Percentiles rank a stretch among this genome's conserved stretches.
Evolutionary conservation across 2,888 invertebrate genomes (phyloP).

Genomic region (Flexamia atlantica): DNA sequence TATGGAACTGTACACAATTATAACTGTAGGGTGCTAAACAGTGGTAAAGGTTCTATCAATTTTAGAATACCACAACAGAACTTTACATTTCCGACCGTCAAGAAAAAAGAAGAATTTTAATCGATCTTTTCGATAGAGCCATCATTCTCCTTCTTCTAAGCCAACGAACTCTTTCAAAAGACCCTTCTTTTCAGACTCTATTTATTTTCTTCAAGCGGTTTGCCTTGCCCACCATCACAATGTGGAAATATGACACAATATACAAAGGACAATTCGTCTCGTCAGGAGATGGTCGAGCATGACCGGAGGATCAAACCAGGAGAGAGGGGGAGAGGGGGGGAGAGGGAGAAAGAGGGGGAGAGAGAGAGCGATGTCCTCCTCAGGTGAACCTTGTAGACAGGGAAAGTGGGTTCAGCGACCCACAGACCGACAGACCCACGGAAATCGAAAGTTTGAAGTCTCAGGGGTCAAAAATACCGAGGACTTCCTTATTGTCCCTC

Average conservation of each 20-base stretch:
- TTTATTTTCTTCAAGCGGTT: conserved; percentile 10
- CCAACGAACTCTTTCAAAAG: not conserved
- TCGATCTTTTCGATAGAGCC: no score
- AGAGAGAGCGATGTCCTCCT: conserved; percentile 6
- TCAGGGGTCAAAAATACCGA: not conserved
- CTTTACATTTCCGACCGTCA: no score
- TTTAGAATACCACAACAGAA: no score
- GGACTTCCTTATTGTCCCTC: conserved; percentile 13
- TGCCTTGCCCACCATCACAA: conserved; percentile 5
- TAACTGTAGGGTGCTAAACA: no score
- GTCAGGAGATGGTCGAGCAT: not conserved
- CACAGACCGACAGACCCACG: not conserved
- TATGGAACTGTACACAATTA: no score
- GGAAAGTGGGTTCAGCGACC: conserved; percentile 36
- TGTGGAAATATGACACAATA: conserved; percentile 43
- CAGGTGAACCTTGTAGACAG: conserved; percentile 10
- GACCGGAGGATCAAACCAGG: conserved; percentile 19
- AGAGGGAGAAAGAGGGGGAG: not conserved
- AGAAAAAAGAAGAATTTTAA: no score
- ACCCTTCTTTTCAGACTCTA: not conserved
- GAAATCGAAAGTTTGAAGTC: conserved; percentile 7
- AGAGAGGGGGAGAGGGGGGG: not conserved
- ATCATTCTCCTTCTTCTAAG: no score
- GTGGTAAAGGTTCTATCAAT: no score
- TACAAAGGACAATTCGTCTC: conserved; percentile 31